Evolutionary conservation across 2,113 vertebrate genomes (phyloP).

Genomic region (Okapia johnstoni): DNA sequence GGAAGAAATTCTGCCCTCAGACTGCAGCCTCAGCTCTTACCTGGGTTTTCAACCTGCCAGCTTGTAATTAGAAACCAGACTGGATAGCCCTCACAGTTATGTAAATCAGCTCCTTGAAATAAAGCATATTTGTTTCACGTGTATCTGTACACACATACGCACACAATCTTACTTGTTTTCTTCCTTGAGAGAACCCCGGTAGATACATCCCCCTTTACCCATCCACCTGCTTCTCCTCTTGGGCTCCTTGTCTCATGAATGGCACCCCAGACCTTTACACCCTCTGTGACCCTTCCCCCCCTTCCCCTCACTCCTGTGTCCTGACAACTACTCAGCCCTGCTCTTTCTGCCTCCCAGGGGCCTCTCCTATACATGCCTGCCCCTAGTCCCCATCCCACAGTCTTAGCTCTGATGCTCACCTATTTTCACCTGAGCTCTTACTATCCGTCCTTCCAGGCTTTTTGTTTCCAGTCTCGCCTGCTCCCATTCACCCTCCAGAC

Average conservation of each 20-base stretch:
- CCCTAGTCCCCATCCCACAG: background rate
- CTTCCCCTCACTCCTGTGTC: background rate
- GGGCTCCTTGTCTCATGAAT: background rate
- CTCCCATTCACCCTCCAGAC: no score
- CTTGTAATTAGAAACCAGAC: background rate
- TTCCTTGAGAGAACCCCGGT: background rate
- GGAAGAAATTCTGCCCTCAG: background rate
- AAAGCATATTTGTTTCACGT: background rate
- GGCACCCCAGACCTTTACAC: background rate
- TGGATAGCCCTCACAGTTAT: background rate
- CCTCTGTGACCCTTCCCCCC: no score
- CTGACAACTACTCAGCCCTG: background rate
- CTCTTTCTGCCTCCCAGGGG: background rate
- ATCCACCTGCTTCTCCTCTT: background rate
- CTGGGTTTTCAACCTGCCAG: background rate
- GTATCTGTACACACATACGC: background rate
- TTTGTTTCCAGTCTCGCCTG: background rate
- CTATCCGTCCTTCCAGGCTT: background rate
- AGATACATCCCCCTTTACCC: background rate
- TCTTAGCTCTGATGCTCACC: background rate
- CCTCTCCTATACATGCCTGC: fast-evolving
- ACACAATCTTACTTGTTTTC: background rate
- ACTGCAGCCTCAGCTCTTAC: background rate
- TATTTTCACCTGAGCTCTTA: background rate
- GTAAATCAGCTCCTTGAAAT: background rate